Base-by-base conservation (phyloP, 2,888 invertebrate genomes). In the Chironomus riparius region DNA sequence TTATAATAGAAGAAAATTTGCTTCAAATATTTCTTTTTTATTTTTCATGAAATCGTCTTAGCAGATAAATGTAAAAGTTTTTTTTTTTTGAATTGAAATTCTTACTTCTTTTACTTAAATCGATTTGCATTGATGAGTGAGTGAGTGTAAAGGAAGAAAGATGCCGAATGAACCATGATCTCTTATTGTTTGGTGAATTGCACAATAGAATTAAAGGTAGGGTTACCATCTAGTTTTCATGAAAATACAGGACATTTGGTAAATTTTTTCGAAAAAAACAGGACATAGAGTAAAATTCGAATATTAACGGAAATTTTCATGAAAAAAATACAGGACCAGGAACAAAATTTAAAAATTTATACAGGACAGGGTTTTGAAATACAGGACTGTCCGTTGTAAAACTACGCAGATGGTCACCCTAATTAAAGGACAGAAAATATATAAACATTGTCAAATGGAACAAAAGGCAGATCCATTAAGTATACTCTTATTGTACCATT, bases 131-230 rank as follows among this genome's bases (percentile, higher is more conserved):
- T 65, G 65, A 24, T 18, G 56, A 56, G 15, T 15, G 21, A 22
- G 21, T 65, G n/a, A n/a, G 10, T 24, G 21, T 13, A 21, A 22
- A 65, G 10, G 65, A 65, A 22, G 65, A 65, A 56, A 56, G 56
- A 56, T 56, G n/a, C 56, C 56, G 56, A 56, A 18, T 56, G 65
- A 21, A 65, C 65, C 65, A 65, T 65, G 65, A 65, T 65, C 65
- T 65, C 65, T 65, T 24, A 24, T 13, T 65, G 65, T 65, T 18
- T 65, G 65, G 65, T 65, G 15, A 21, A 22, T 65, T 65, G 22
- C 10, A 65, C 21, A 65, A 65, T 65, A 12, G 65, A 65, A 65
- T 65, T 65, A 24, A n/a, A n/a, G n/a, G n/a, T n/a, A n/a, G n/a
- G n/a, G n/a, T n/a, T n/a, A n/a, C n/a, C n/a, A n/a, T n/a, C n/a